These are phyloP conservation scores for Trididemnum miniatum DNA, from an alignment of 23 tunicate species.

Conservation along the genomic window DNA sequence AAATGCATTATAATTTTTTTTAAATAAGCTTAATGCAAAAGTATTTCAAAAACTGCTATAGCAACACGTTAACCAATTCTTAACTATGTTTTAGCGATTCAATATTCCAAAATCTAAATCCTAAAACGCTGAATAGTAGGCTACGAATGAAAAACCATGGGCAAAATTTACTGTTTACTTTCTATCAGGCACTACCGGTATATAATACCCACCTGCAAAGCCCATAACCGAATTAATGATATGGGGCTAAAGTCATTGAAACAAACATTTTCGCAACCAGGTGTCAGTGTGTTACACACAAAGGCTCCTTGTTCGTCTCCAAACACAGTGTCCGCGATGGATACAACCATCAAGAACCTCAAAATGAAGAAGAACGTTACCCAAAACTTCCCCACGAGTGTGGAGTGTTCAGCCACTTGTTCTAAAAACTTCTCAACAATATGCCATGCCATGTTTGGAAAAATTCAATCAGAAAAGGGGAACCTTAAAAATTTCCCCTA, in stretches of 20 bases:
- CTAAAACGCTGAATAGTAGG: too few relatives aligned
- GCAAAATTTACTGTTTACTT: too few relatives aligned
- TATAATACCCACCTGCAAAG: constrained; percentile 76
- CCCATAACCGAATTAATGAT: constrained; percentile 83
- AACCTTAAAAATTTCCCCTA: too few relatives aligned
- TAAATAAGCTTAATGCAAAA: too few relatives aligned
- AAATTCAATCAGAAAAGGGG: too few relatives aligned
- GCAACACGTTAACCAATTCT: too few relatives aligned
- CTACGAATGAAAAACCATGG: too few relatives aligned
- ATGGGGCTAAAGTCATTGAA: constrained; percentile 97
- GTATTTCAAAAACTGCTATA: too few relatives aligned
- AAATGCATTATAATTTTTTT: too few relatives aligned
- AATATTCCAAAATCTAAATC: too few relatives aligned
- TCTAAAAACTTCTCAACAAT: constrained; percentile 87
- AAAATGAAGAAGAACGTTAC: constrained; percentile 96
- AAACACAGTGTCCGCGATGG: constrained; percentile 98
- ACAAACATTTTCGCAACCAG: constrained; percentile 92
- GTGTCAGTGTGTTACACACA: constrained; percentile 91
- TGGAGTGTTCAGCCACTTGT: constrained; percentile 97
- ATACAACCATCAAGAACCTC: constrained; percentile 88
- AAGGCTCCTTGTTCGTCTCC: constrained; percentile 92
- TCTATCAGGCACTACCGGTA: too few relatives aligned
- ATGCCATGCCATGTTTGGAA: constrained; percentile 92
- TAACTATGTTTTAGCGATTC: too few relatives aligned
- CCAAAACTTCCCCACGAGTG: constrained; percentile 97